These are phyloP conservation scores for Clarias laeviceps DNA, from an alignment of 2,797 vertebrate species.

Conservation along the genomic window DNA sequence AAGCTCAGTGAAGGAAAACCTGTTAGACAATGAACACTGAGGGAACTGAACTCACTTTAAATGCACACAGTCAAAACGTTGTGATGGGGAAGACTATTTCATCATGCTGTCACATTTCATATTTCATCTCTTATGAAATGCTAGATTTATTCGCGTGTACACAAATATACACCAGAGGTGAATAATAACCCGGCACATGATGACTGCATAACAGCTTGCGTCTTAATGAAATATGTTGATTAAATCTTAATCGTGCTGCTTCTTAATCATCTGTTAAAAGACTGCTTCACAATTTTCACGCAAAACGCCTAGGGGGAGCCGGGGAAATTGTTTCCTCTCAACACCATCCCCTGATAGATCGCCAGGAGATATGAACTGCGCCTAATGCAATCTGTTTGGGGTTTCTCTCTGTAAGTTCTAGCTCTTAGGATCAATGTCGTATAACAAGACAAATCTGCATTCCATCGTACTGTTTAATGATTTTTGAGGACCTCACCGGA, in stretches of 20 bases:
- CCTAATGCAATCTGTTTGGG: conserved; percentile 40
- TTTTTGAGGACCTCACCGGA: not conserved
- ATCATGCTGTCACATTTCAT: conserved; percentile 32
- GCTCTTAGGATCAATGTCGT: conserved; percentile 13
- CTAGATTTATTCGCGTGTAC: conserved; percentile 24
- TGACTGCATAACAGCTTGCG: conserved; percentile 37
- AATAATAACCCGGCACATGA: conserved; percentile 41
- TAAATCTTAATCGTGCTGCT: conserved; percentile 51
- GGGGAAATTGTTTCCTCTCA: conserved; percentile 45
- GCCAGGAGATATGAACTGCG: conserved; percentile 24
- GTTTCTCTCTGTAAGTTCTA: conserved; percentile 6
- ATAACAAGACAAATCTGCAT: conserved; percentile 22
- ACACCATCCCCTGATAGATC: conserved; percentile 36
- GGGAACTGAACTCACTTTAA: not conserved
- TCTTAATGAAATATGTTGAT: conserved; percentile 52
- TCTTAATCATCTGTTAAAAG: conserved; percentile 50
- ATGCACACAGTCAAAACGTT: not conserved
- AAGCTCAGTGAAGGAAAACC: conserved; percentile 13
- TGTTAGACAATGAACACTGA: conserved; percentile 17
- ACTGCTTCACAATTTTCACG: conserved; percentile 32
- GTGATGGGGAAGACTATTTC: conserved; percentile 22
- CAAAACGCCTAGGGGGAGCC: conserved; percentile 20
- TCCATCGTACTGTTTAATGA: not conserved
- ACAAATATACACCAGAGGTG: conserved; percentile 39
- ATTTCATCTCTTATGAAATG: conserved; percentile 39